These are phyloP conservation scores for Hyposoter didymator DNA, from an alignment of 2,888 invertebrate species.

Conservation along the genomic window DNA sequence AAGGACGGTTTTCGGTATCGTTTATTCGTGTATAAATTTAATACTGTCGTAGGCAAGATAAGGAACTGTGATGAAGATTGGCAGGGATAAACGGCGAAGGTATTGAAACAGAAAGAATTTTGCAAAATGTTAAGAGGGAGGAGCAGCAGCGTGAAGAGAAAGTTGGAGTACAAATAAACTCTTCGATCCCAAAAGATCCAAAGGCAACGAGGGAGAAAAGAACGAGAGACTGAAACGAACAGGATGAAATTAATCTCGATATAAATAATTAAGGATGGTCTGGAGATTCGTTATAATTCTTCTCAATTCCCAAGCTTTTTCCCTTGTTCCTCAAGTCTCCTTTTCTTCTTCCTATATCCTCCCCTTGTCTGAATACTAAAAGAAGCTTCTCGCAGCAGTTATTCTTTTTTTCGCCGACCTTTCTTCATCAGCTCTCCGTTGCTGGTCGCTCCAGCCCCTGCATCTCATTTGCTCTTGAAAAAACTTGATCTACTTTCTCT, in stretches of 20 bases:
- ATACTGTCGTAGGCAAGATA: conserved; percentile 14
- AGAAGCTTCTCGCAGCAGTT: conserved; percentile 26
- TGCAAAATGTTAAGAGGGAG: neutral
- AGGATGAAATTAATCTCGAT: conserved; percentile 60
- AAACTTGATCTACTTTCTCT: conserved; percentile 42
- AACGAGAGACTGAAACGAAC: conserved; percentile 3
- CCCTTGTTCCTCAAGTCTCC: conserved; percentile 29
- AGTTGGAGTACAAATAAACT: conserved; percentile 45
- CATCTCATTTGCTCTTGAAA: conserved; percentile 49
- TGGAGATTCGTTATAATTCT: conserved; percentile 59
- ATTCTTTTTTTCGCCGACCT: conserved; percentile 31
- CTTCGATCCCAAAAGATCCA: conserved; percentile 6
- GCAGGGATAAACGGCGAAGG: conserved; percentile 13
- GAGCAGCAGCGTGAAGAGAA: conserved; percentile 17
- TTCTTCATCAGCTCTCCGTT: conserved; percentile 43
- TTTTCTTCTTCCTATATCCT: neutral
- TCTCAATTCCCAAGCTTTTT: conserved; percentile 54
- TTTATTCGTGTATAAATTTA: conserved; percentile 18
- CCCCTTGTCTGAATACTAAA: neutral
- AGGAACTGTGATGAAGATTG: conserved; percentile 34
- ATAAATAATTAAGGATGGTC: conserved; percentile 62
- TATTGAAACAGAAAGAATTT: conserved; percentile 2
- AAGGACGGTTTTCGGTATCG: neutral
- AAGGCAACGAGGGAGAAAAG: neutral
- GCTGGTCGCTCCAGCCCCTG: neutral